Evolutionary conservation across 2,113 vertebrate genomes (phyloP), one percentile per base, ranked within the genome.

Genomic region (Promerops cafer): DNA sequence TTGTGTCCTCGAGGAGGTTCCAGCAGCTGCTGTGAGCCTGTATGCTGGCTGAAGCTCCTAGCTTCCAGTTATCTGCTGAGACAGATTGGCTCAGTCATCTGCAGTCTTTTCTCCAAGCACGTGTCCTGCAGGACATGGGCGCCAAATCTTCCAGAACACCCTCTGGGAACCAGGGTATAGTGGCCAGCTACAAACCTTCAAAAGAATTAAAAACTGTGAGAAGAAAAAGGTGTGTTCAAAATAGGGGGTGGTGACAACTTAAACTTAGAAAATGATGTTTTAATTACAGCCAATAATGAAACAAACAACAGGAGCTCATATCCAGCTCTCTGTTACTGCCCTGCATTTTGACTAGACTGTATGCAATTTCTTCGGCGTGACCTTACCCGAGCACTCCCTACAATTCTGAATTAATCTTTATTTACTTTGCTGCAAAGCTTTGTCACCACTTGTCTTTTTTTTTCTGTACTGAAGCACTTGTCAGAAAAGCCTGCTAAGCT

Each of bases 381-480:
- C 88, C 69, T 92, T 82, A 68, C 42, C 2, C 0, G 0, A 94
- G 52, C 47, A 24, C 71, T 78, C 52, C 24, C 35, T 49, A 30
- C n/a, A 22, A 53, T 93, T 92, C 45, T 72, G 72, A 92, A 92
- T 90, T 89, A 94, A 95, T 94, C 88, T 95, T 90, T 92, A 81
- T 95, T 96, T 94, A 75, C 74, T 94, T 94, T 93, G 14, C 91
- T 87, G 87, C 69, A 91, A 78, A 91, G 74, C 69, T 94, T 69
- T 89, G 53, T 94, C 74, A 45, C 61, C 4, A 4, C 37, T 3
- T 40, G 69, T 52, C 28, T 89, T 91, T 91, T 90, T 91, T 85
- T 83, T 90, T 95, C 76, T 75, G 26, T 64, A 20, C 52, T 74
- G 87, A 90, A 86, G 47, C 52, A 42, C 40, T 92, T 0, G 0